Percentiles rank a stretch among this genome's conserved stretches.
phyloP scores from a whole-genome alignment of 2,797 vertebrate genomes.

The Semotilus atromaculatus region DNA sequence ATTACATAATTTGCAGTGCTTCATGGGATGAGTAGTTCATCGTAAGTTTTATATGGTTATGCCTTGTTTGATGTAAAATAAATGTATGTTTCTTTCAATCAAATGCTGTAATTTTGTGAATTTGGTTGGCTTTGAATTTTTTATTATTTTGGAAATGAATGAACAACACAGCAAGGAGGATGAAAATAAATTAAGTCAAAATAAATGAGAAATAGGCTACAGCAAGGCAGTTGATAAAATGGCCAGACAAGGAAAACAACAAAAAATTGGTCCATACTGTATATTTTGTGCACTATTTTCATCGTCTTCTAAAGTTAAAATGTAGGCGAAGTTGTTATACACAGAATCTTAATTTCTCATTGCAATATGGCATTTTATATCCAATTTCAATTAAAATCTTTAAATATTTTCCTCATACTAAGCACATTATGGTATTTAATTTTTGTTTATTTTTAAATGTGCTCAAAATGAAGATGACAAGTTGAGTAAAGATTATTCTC shows the following conservation, averaged over 20 bases:
- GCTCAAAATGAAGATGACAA: not conserved
- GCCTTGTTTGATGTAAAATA: not conserved
- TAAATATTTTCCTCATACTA: not conserved
- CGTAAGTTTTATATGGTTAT: not conserved
- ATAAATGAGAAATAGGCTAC: not conserved
- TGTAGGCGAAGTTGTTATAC: not conserved
- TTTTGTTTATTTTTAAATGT: not conserved
- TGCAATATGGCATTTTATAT: not conserved
- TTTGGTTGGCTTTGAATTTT: not conserved
- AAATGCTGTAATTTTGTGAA: not conserved
- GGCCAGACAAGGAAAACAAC: not conserved
- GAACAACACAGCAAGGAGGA: not conserved
- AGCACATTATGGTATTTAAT: too few relatives aligned
- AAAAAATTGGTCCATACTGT: not conserved
- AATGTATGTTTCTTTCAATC: not conserved
- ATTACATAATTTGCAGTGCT: not conserved
- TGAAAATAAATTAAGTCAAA: too few relatives aligned
- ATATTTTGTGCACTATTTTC: not conserved
- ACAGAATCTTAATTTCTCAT: not conserved
- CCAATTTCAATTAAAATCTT: not conserved
- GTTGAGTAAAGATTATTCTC: not conserved
- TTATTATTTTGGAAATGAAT: not conserved
- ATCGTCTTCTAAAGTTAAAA: not conserved
- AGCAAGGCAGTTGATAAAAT: not conserved
- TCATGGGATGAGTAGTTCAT: not conserved